phyloP scores from a whole-genome alignment of 2,113 vertebrate species.

The Rhagologus leucostigma region DNA sequence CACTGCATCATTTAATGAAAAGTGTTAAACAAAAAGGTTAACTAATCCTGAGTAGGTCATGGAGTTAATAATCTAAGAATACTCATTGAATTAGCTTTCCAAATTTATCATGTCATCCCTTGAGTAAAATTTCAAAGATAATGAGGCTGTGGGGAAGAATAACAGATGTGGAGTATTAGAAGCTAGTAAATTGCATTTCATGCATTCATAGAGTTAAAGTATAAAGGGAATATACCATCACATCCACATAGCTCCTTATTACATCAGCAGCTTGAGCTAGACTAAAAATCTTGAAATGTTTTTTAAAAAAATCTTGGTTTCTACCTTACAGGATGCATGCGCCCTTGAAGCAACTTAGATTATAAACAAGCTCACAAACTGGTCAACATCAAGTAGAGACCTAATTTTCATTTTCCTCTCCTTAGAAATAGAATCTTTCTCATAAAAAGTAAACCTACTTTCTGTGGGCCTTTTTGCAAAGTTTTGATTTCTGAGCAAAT shows the following conservation, averaged over 20 bases:
- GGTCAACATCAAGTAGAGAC: not conserved
- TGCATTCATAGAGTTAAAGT: not conserved
- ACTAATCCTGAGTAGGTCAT: constrained; percentile 39
- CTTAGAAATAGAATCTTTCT: not conserved
- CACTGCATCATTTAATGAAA: not conserved
- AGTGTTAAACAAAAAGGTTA: constrained; percentile 33
- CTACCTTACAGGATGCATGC: not conserved
- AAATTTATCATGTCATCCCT: constrained; percentile 29
- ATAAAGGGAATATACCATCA: not conserved
- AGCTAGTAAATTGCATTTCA: not conserved
- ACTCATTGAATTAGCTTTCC: constrained; percentile 33
- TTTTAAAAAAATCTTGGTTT: not conserved
- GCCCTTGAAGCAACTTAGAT: not conserved
- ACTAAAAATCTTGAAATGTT: not conserved
- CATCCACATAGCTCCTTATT: not conserved
- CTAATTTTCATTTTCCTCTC: not conserved
- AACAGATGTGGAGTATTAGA: not conserved
- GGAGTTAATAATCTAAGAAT: constrained; percentile 33
- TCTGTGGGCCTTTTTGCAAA: not conserved
- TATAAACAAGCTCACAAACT: not conserved
- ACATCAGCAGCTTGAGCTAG: not conserved
- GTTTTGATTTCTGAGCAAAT: not conserved
- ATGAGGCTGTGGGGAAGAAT: not conserved
- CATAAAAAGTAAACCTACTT: not conserved
- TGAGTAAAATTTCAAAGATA: constrained; percentile 39